Conservation (phyloP, 2,888 invertebrate species). For the Schizaphis graminum region DNA sequence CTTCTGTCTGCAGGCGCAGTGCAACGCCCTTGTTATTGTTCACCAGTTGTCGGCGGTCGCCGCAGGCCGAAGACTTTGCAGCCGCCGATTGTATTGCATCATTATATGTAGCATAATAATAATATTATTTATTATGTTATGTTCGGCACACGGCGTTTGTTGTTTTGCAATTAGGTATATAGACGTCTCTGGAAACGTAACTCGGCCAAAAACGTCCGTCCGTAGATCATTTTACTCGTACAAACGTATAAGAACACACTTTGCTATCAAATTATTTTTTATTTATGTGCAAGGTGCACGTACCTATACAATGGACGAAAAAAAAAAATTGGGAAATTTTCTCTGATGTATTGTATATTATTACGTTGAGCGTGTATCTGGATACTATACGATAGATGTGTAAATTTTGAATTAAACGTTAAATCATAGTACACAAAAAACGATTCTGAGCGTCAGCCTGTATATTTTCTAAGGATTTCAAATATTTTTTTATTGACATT, state of each 20-base stretch:
- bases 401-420: not conserved
- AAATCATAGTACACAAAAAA: not conserved
- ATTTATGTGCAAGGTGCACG: too few species aligned
- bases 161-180: not conserved
- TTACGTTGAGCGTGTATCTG: too few species aligned
- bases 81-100: not conserved
- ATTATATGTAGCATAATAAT: not conserved
- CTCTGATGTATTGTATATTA: too few species aligned
- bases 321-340: too few species aligned
- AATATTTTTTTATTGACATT: not conserved
- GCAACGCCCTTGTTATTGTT: constrained; percentile 28
- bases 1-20: not conserved
- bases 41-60: not conserved
- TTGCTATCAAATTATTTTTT: too few species aligned
- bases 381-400: not conserved
- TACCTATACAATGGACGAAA: too few species aligned
- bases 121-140: not conserved
- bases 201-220: too few species aligned
- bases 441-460: not conserved
- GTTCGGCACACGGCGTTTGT: not conserved
- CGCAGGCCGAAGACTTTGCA: not conserved
- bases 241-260: too few species aligned
- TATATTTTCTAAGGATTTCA: not conserved
- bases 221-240: too few species aligned
- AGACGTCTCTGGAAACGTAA: too few species aligned